Evolutionary conservation across 2,113 vertebrate genomes (phyloP).

Genomic region (Eudorcas thomsonii): DNA sequence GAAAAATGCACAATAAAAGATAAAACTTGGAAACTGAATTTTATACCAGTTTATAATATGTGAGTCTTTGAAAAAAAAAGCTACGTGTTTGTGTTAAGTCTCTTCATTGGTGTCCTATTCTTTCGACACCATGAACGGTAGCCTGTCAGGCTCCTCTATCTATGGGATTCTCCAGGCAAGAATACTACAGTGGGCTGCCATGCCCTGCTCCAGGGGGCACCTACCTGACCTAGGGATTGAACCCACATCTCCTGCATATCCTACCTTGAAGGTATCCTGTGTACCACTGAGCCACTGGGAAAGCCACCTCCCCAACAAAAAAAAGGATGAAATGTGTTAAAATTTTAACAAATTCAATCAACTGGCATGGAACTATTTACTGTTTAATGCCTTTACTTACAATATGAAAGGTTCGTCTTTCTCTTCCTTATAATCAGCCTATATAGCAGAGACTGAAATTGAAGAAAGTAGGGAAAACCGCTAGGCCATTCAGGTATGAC

Average conservation of each 20-base stretch:
- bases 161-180: not conserved
- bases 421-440: not conserved
- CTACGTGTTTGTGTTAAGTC: not conserved
- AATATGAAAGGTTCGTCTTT: not conserved
- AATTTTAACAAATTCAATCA: not conserved
- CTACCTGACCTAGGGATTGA: not conserved
- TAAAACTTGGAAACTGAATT: not conserved
- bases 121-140: not conserved
- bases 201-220: not conserved
- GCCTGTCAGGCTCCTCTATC: not conserved
- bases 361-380: not conserved
- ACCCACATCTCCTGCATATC: not conserved
- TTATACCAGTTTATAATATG: not conserved
- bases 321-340: not conserved
- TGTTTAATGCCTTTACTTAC: not conserved
- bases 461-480: too few relatives aligned
- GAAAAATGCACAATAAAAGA: not conserved
- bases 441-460: not conserved
- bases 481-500: too few relatives aligned
- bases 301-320: not conserved
- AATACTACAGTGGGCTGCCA: not conserved
- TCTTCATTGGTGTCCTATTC: not conserved
- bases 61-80: not conserved
- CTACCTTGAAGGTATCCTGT: not conserved
- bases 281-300: not conserved